Evolutionary conservation across 2,113 vertebrate species (phyloP), one percentile per base, ranked within the genome.

Genomic region (Bolborhynchus lineola): DNA sequence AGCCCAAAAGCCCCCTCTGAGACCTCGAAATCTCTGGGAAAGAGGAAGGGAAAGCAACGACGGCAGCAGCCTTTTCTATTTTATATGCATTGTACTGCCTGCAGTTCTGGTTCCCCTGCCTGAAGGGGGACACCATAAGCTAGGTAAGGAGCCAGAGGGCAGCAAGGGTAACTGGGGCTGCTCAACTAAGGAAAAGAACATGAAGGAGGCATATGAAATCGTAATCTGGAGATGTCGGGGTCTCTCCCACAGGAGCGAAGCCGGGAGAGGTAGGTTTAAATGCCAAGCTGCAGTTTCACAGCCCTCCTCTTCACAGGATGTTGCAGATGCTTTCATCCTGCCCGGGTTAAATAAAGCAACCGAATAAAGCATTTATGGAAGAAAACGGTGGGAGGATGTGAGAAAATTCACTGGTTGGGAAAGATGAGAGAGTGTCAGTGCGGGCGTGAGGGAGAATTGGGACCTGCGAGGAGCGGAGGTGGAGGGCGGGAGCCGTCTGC

Each of bases 361-460:
- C 0, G 1, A 24, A 57, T 21, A 6, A 59, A 59, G 57, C 35
- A 74, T 94, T 95, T 86, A 44, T 71, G 80, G 92, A 88, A 93
- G 39, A 20, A 52, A 83, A 92, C 52, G 31, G 95, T 95, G 82
- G 95, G 94, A 88, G 94, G 94, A 94, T 29, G 76, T 70, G 95
- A 90, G 90, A 70, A 86, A 92, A 90, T 76, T 85, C 49, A 37
- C 49, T 6, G 76, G 6, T 10, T 53, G 86, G 53, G 82, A 60
- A 79, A 65, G 82, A 84, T 3, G 62, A 87, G 85, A 50, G 63
- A 69, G 79, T 49, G 59, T 28, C 63, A 23, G 49, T 50, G 85
- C 67, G 78, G 67, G 82, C 8, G 67, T 12, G 82, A 88, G 59
- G 70, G 86, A 57, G 41, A 35, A 59, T 60, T 42, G 70, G 71